Base-by-base conservation (phyloP, 2,888 invertebrate species). In the Oxyscelio sp. region DNA sequence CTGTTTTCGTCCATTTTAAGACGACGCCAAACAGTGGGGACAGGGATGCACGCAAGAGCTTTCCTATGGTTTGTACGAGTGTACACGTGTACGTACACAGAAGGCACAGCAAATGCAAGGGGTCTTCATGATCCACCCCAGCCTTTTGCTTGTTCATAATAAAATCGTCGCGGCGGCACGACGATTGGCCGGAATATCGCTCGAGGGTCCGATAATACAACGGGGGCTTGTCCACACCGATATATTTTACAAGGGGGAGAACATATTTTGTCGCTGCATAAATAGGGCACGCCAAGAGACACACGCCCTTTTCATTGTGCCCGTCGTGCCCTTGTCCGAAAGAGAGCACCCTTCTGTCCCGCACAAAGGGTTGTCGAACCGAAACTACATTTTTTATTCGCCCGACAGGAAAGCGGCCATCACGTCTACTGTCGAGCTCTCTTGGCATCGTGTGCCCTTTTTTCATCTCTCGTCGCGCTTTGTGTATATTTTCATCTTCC, bases 211-310 rank as follows among this genome's bases (percentile, higher is more conserved):
- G 85, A 91, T 91, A 92, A 92, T 91, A 86, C 89, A 90, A 75
- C 88, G 90, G 90, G 90, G 92, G 91, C 89, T 92, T 91, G 92
- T 90, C 91, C 91, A 87, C 87, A 88, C 85, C 87, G 86, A 90
- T 90, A 87, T 89, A 66, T 85, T 83, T 81, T 52, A 63, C 75
- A 54, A 85, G 56, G 85, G 85, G 83, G 70, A 79, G 81, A 74
- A 74, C 79, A 71, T 80, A 80, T 81, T 87, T 90, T 93, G 92
- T 91, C 92, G 92, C 90, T 93, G 90, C 88, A 92, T 93, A 94
- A 93, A 94, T 94, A 93, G 93, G 92, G 92, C 91, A 93, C 92
- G 89, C 92, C 89, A 91, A 91, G 93, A 92, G 93, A 94, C 94
- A 94, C 93, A 94, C 94, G 93, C 94, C 94, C 94, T 91, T 89